These are phyloP conservation scores for Lysandra coridon DNA, from an alignment of 2,888 invertebrate species.

Conservation along the genomic window DNA sequence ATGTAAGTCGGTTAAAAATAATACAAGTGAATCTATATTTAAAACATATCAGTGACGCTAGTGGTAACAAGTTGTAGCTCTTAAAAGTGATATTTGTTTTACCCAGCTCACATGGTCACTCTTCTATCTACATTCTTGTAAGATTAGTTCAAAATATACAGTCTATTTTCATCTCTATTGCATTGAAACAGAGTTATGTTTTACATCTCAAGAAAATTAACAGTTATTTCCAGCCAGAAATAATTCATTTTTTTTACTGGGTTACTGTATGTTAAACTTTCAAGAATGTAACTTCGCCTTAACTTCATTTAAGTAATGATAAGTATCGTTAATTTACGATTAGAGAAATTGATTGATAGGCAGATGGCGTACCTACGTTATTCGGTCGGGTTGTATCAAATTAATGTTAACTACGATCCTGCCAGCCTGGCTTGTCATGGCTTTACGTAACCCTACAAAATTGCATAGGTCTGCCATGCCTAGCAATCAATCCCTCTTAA, in stretches of 20 bases:
- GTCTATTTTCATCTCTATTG: background rate
- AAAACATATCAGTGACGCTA: background rate
- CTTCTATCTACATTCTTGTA: background rate
- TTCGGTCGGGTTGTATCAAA: background rate
- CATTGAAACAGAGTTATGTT: background rate
- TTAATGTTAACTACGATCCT: background rate
- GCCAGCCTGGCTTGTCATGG: background rate
- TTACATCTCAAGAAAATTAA: background rate
- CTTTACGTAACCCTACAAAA: background rate
- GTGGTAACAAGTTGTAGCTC: background rate
- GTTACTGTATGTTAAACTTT: background rate
- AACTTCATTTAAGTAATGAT: background rate
- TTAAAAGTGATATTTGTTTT: background rate
- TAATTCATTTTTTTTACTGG: background rate
- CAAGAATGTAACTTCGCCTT: background rate
- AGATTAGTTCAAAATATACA: background rate
- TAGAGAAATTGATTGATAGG: background rate
- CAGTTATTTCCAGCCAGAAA: background rate
- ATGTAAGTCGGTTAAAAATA: background rate
- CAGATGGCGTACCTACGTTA: background rate
- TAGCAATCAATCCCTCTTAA: background rate
- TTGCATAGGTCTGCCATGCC: background rate
- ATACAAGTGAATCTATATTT: background rate
- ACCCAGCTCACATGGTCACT: background rate
- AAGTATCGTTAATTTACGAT: background rate